Evolutionary conservation across 2,888 invertebrate genomes (phyloP), one percentile per base, ranked within the genome.

Genomic region (Falcaria lacertinaria): DNA sequence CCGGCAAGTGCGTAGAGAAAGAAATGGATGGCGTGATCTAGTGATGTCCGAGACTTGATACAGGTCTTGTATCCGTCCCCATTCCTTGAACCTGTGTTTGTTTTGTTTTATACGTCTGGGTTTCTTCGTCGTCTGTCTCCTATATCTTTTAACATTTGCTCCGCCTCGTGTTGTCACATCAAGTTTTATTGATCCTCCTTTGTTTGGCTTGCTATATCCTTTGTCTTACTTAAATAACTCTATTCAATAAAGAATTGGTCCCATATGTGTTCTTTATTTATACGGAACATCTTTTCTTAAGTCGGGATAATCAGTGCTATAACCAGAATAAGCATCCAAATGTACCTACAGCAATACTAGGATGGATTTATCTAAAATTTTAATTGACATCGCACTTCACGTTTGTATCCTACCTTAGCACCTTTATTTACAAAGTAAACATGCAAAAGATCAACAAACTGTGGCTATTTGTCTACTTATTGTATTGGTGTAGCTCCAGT

Each of bases 371-470:
- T n/a, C n/a, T 2, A 22, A 6, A 5, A 22, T 22, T 22, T 22
- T 6, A 7, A 22, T 22, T 22, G 6, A 22, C 22, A 22, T 7
- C 28, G 11, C 11, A 7, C 6, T 8, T 8, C 25, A 8, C 7
- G 2, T 11, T 11, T 28, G 28, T 28, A 28, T 28, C 28, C 28
- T 22, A 22, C 1, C 22, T 0, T 3, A 28, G 11, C 28, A 28
- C 7, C 28, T 11, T 28, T 50, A 47, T 56, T 52, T 57, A 45
- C 60, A 59, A 44, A 56, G 48, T 57, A 54, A 56, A 62, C 54
- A 60, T 50, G 51, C 46, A 48, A 64, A 63, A 58, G 67, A 62
- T 61, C 64, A 70, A 66, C 57, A 65, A 50, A 61, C 64, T 47
- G 45, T 51, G 45, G 54, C 57, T 51, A 55, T 56, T 37, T 37